Conservation (phyloP, 2,888 invertebrate genomes). For the Papilio gigon region DNA sequence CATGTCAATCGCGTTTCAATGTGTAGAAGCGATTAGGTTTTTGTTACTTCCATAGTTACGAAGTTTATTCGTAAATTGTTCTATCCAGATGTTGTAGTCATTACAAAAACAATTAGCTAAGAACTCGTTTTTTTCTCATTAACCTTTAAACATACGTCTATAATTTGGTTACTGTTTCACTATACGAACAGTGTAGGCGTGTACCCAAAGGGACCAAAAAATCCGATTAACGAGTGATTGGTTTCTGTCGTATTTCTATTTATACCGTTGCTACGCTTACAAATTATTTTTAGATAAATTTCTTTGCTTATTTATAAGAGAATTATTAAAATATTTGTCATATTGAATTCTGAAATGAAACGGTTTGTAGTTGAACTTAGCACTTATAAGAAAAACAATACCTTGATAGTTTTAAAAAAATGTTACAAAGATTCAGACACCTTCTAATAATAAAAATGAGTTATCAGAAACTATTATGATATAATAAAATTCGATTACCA, state of each 20-base stretch:
- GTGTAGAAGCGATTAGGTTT: too few species aligned
- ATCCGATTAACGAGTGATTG: constrained; percentile 19
- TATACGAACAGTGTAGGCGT: constrained; percentile 5
- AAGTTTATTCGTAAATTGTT: too few species aligned
- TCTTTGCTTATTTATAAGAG: neutral
- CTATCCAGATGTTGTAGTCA: neutral
- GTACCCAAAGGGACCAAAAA: neutral
- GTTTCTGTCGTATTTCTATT: neutral
- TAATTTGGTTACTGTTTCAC: neutral
- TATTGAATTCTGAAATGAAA: too few species aligned
- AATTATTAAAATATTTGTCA: neutral
- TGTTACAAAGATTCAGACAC: too few species aligned
- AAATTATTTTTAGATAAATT: neutral
- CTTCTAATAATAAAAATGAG: too few species aligned
- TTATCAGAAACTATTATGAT: too few species aligned
- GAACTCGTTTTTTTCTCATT: neutral
- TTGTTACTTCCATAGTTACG: too few species aligned
- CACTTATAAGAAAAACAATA: too few species aligned
- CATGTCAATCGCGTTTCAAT: too few species aligned
- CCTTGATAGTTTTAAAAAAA: too few species aligned
- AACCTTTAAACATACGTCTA: constrained; percentile 8
- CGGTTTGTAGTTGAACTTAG: too few species aligned
- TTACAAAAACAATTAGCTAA: constrained; percentile 5
- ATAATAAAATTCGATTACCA: too few species aligned
- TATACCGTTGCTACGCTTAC: neutral